phyloP scores from a whole-genome alignment of 2,797 vertebrate species.

The Mastacembelus armatus region DNA sequence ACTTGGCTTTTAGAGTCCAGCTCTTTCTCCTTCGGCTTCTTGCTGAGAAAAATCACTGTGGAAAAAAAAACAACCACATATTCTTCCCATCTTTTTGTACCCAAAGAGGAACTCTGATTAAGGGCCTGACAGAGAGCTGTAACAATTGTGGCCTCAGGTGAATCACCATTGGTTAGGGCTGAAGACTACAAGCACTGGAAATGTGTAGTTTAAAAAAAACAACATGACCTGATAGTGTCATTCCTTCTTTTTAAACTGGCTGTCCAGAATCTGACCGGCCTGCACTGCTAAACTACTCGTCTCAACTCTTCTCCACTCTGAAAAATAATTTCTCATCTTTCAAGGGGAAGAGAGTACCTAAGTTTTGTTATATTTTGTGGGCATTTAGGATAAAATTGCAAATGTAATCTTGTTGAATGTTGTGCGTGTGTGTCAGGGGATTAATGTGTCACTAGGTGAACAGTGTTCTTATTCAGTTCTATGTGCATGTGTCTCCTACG shows the following conservation, averaged over 20 bases:
- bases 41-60: slow-evolving; percentile 87
- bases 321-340: no score
- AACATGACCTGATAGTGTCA: no score
- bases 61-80: background rate
- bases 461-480: background rate
- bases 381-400: background rate
- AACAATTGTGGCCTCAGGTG: background rate
- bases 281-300: no score
- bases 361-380: background rate
- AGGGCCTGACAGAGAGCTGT: background rate
- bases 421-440: background rate
- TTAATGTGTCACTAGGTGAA: background rate
- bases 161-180: background rate
- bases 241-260: no score
- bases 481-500: background rate
- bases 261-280: no score
- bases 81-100: background rate
- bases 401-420: background rate
- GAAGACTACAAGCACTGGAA: background rate
- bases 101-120: background rate
- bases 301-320: no score
- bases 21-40: slow-evolving; percentile 88
- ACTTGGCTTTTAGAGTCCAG: slow-evolving; percentile 89
- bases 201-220: no score
- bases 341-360: no score